Base-by-base conservation (phyloP, 1,140 invertebrate species). In the Drosophila guanche region DNA sequence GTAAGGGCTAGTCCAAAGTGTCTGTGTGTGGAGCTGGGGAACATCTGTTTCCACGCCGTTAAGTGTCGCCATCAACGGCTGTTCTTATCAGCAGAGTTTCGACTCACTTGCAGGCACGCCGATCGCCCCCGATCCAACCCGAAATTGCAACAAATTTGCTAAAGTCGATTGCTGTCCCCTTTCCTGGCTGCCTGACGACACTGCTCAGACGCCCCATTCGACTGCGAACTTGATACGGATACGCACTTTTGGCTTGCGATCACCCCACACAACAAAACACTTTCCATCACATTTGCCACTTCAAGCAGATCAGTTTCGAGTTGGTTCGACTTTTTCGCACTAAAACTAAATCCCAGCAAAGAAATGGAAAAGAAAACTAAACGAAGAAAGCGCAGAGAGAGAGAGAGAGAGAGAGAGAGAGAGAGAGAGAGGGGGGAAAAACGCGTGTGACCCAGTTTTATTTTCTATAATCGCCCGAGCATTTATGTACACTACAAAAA, bases 361-460 rank as follows among this genome's bases (percentile, higher is more conserved):
- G 29, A 46, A 53, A 8, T 22, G 40, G 5, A 5, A 14, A 60
- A 46, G 7, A 41, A 51, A 16, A 40, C 14, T 12, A 29, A 46
- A 67, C 20, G 33, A 33, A 27, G 42, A 27, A 47, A 62, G 22
- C 47, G 4, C 10, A 62, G n/a, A n/a, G n/a, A n/a, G n/a, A n/a
- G n/a, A n/a, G n/a, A n/a, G n/a, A n/a, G n/a, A n/a, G n/a, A n/a
- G n/a, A n/a, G n/a, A n/a, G n/a, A n/a, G n/a, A n/a, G n/a, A n/a
- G n/a, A 48, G 12, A 55, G 5, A 20, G 22, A 16, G 8, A 27
- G 29, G 20, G 40, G 58, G 14, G 37, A 56, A 33, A 42, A 50
- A 77, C 77, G 56, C 65, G 81, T 70, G 81, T 86, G 81, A 86
- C 81, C 81, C 69, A 86, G 45, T 88, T 85, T 85, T 75, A 29